phyloP scores from a whole-genome alignment of 2,888 invertebrate species.

The Cephus nigrinus region DNA sequence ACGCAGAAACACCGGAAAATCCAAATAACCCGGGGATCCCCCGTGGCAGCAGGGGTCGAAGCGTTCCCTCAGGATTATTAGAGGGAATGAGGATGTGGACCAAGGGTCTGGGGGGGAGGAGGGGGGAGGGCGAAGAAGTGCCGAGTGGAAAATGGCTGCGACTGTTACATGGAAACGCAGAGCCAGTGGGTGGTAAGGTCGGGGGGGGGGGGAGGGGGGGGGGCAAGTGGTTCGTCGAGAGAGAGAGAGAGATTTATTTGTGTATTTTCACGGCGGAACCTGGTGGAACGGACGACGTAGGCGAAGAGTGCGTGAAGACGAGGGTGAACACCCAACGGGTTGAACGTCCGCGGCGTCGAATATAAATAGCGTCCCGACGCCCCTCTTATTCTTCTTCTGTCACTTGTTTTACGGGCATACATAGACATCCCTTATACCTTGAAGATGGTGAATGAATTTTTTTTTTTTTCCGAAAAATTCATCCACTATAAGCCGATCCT shows the following conservation, averaged over 20 bases:
- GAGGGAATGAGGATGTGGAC: not conserved
- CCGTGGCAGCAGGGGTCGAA: not conserved
- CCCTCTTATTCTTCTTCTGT: slow-evolving; percentile 29
- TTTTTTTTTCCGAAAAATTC: no score
- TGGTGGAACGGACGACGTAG: slow-evolving; percentile 35
- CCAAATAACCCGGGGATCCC: not conserved
- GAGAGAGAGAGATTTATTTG: slow-evolving; percentile 31
- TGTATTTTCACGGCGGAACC: slow-evolving; percentile 37
- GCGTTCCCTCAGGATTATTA: not conserved
- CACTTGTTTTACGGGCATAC: not conserved
- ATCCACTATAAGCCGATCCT: no score
- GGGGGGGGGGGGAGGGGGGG: no score
- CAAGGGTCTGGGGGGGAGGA: not conserved
- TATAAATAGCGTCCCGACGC: slow-evolving; percentile 51
- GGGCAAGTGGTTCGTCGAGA: not conserved
- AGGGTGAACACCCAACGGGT: slow-evolving; percentile 41
- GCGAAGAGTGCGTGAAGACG: slow-evolving; percentile 26
- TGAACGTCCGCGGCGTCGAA: slow-evolving; percentile 52
- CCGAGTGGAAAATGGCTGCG: not conserved
- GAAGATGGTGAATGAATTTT: not conserved
- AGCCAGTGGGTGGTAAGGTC: not conserved
- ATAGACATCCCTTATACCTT: not conserved
- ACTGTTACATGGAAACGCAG: not conserved
- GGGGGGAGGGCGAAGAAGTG: not conserved
- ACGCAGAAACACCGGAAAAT: not conserved